Evolutionary conservation across 2,888 invertebrate species (phyloP).

Genomic region (Drosophila emarginata): DNA sequence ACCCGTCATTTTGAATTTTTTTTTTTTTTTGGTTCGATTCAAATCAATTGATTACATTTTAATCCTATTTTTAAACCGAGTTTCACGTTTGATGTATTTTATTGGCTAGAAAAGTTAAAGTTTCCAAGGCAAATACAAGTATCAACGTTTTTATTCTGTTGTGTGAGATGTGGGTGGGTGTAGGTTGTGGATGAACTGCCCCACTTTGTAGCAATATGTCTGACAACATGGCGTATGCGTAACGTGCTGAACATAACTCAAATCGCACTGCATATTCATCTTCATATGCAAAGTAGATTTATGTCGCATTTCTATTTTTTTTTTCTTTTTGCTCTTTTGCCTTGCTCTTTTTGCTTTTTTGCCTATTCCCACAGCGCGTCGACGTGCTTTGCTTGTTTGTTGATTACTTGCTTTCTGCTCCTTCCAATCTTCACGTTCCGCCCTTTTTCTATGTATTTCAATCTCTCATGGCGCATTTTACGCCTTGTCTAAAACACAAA

Average conservation of each 20-base stretch:
- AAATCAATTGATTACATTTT: constrained; percentile 29
- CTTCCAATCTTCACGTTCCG: background rate
- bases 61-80: constrained; percentile 5
- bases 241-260: constrained; percentile 43
- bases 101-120: constrained; percentile 22
- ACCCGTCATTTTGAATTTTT: background rate
- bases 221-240: constrained; percentile 51
- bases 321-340: constrained; percentile 11
- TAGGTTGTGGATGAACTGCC: constrained; percentile 17
- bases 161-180: background rate
- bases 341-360: constrained; percentile 18
- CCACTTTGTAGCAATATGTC: constrained; percentile 36
- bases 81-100: constrained; percentile 28
- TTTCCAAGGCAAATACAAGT: constrained; percentile 2
- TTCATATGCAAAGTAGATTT: constrained; percentile 60
- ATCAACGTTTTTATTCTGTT: background rate
- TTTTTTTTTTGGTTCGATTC: constrained; percentile 3
- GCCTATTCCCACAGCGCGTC: constrained; percentile 38
- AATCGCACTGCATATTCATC: constrained; percentile 52
- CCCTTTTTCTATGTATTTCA: constrained; percentile 3
- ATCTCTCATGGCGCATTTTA: constrained; percentile 11
- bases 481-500: constrained; percentile 4
- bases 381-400: constrained; percentile 34
- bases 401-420: constrained; percentile 26
- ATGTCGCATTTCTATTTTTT: constrained; percentile 33